Percentiles rank a stretch among this genome's conserved stretches.
Evolutionary conservation across 2,888 invertebrate genomes (phyloP).

Genomic region (Eupeodes luniger): DNA sequence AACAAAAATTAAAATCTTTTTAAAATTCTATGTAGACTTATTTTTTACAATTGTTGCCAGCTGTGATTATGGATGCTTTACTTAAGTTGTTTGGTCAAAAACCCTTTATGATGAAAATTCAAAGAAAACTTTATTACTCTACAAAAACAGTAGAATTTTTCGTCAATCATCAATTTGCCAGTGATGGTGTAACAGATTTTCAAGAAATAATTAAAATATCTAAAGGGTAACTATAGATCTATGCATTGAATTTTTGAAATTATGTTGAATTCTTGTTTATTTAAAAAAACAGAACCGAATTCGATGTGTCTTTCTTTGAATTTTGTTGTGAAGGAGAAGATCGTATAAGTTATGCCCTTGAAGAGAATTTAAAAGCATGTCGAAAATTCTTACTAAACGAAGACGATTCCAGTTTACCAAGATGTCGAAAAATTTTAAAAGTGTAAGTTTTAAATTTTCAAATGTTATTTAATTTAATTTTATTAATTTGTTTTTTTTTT

Average conservation of each 20-base stretch:
- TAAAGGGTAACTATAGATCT: slow-evolving; percentile 72
- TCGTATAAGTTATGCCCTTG: neutral
- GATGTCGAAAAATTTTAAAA: slow-evolving; percentile 51
- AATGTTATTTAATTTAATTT: neutral
- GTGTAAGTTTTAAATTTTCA: slow-evolving; percentile 41
- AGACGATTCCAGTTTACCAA: slow-evolving; percentile 48
- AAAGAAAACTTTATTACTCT: slow-evolving; percentile 77
- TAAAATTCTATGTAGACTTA: slow-evolving; percentile 74
- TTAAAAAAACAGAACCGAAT: slow-evolving; percentile 51
- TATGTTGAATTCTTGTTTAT: neutral
- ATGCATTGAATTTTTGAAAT: neutral
- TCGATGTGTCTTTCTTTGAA: neutral
- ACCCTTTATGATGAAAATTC: slow-evolving; percentile 78
- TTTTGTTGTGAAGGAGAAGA: neutral
- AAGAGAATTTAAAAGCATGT: slow-evolving; percentile 4
- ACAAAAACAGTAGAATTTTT: slow-evolving; percentile 80
- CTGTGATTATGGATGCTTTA: slow-evolving; percentile 77
- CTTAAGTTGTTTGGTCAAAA: slow-evolving; percentile 77
- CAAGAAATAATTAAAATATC: slow-evolving; percentile 50
- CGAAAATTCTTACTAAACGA: slow-evolving; percentile 67
- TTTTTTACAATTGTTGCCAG: slow-evolving; percentile 79
- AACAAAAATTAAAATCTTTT: neutral
- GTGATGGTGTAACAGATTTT: slow-evolving; percentile 77
- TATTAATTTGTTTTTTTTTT: neutral
- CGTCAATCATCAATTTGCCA: slow-evolving; percentile 78